Evolutionary conservation across 1,140 invertebrate species (phyloP), one percentile per base, ranked within the genome.

Genomic region (Lepidurus packardi): DNA sequence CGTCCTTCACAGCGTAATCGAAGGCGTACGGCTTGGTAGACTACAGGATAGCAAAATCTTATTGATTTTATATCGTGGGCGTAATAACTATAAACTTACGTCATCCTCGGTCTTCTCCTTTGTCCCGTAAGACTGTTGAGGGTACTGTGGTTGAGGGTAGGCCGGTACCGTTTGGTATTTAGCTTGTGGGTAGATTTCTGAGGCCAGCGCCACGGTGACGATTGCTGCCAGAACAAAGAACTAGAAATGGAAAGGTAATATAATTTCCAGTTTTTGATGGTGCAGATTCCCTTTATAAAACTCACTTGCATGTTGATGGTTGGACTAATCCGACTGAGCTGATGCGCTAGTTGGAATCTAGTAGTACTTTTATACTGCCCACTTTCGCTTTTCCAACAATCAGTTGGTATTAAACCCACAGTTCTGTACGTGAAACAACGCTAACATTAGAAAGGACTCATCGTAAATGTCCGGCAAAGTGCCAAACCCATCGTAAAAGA

Each of bases 1-100:
- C 78, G 73, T 81, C 81, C 77, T 80, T 78, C 8, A 81, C 81
- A 21, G 74, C 75, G 76, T 80, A 81, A 21, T 45, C 80, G 75
- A 80, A 81, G 13, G 34, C 8, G 73, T 81, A 81, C 42, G 81
- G 81, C 81, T n/a, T 13, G 7, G 76, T 44, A 47, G 43, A 9
- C 25, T 77, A 25, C 21, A 65, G 7, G 16, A 7, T 5, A 65
- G 45, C 10, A 47, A 47, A 10, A 21, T 65, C 21, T 11, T 7
- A 65, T 9, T 13, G 6, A 8, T 65, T 65, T n/a, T n/a, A n/a
- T n/a, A 5, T 65, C 21, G 5, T 65, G 53, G 6, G 4, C 10
- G 1, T 16, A 11, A 11, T 47, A 2, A 65, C 5, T 21, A 1
- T n/a, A 7, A 65, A 13, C n/a, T 65, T 65, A 65, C 53, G 13